phyloP scores from a whole-genome alignment of 2,113 vertebrate species.

The Rhinoptilus africanus region DNA sequence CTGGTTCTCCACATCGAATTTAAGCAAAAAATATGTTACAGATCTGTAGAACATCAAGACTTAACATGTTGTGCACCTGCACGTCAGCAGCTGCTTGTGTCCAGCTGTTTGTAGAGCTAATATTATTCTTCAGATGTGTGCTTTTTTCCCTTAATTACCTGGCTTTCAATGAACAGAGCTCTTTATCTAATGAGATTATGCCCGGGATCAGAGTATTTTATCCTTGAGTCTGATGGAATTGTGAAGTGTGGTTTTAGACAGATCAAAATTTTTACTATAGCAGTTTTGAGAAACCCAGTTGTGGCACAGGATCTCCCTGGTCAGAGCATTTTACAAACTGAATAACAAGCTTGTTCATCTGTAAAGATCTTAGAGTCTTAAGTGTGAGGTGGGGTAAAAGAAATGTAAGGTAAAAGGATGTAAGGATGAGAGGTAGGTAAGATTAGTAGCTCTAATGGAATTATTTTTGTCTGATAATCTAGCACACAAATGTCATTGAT shows the following conservation, averaged over 20 bases:
- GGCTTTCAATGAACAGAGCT: background rate
- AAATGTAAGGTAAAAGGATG: background rate
- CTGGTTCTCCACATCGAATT: background rate
- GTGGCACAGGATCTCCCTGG: background rate
- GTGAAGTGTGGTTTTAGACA: background rate
- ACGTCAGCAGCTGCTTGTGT: slow-evolving; percentile 4
- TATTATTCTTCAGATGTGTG: background rate
- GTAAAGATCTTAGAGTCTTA: background rate
- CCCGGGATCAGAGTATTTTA: background rate
- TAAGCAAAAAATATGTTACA: background rate
- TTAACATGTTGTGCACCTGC: background rate
- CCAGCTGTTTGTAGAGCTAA: slow-evolving; percentile 34
- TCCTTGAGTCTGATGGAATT: background rate
- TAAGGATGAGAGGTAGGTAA: background rate
- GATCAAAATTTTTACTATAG: background rate
- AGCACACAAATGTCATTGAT: background rate
- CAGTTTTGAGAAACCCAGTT: background rate
- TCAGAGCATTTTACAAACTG: background rate
- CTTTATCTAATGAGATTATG: background rate
- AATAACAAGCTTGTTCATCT: background rate
- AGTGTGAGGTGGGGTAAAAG: background rate
- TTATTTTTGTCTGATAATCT: background rate
- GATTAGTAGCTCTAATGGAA: background rate
- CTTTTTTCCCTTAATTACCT: background rate
- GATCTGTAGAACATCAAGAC: background rate